Percentiles rank a stretch among this genome's conserved stretches.
These are phyloP conservation scores for Capricornis sumatraensis DNA, from an alignment of 2,113 vertebrate species.

Conservation along the genomic window DNA sequence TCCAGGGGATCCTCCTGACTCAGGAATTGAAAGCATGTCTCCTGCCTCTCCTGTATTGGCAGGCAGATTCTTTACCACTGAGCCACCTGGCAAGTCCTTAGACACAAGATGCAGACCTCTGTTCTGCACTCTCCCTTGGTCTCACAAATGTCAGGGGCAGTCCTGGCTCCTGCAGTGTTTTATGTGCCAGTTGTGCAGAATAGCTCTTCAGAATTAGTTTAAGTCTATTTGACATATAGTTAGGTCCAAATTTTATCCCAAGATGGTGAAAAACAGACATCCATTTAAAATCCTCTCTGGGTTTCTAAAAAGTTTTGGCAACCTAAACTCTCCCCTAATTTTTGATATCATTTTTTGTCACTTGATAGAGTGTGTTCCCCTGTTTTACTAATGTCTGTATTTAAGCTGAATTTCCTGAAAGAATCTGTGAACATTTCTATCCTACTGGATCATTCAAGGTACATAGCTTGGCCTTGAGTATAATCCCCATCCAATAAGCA, in stretches of 20 bases:
- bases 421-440: not conserved
- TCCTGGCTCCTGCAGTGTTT: not conserved
- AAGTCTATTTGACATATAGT: not conserved
- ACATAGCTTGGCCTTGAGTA: not conserved
- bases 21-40: not conserved
- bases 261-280: not conserved
- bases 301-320: not conserved
- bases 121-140: not conserved
- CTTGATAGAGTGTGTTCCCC: not conserved
- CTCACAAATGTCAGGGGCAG: not conserved
- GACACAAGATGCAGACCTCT: not conserved
- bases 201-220: not conserved
- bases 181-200: not conserved
- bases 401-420: slow-evolving; percentile 17
- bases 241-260: not conserved
- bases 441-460: not conserved
- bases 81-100: not conserved
- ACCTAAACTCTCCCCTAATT: not conserved
- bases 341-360: slow-evolving; percentile 5
- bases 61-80: not conserved
- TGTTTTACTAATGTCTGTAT: slow-evolving; percentile 2
- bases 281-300: not conserved
- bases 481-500: not conserved
- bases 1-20: not conserved
- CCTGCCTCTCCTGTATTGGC: not conserved